Base-by-base conservation (phyloP, 2,888 invertebrate genomes). In the Andrena chrysosceles region DNA sequence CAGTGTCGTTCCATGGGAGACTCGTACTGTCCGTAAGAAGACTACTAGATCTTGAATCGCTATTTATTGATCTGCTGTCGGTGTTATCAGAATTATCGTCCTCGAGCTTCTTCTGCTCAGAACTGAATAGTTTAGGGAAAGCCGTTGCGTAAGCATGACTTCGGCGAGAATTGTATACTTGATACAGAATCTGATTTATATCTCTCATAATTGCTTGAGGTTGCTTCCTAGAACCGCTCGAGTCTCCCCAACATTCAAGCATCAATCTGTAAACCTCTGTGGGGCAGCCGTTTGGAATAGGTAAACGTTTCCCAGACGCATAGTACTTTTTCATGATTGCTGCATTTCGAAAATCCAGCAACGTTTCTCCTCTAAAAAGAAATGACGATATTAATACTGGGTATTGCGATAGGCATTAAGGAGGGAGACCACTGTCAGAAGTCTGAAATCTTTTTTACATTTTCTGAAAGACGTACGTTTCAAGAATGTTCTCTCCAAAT, bases 161-260 rank as follows among this genome's bases (percentile, higher is more conserved):
- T 77, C 95, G 93, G 85, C 96, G 94, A 2, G 96, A 96, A 91
- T 96, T 96, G 88, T 95, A 96, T 3, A 96, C 96, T 94, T 96
- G 96, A 92, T 97, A 96, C 85, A 97, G 94, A 92, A 97, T 96
- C 93, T 97, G 97, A 94, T 97, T 97, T 87, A 97, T 96, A 94
- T 97, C 97, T 92, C 97, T 95, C 96, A 98, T 97, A 90, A 98
- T 97, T 83, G 96, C 96, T 94, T 98, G 98, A 71, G 97, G 98
- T 89, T 97, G 96, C 93, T 97, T 97, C 31, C 97, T 94, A 63
- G 95, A 94, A 77, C 96, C 96, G 7, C 96, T 96, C 92, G 97
- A 96, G 71, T 95, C 94, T 90, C 96, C 96, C 98, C 98, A 98
- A 92, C 98, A 98, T 90, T 97, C 97, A 79, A 95, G 94, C 96